These are phyloP conservation scores for Hucho hucho DNA, from an alignment of 2,113 vertebrate genomes.

Conservation along the genomic window DNA sequence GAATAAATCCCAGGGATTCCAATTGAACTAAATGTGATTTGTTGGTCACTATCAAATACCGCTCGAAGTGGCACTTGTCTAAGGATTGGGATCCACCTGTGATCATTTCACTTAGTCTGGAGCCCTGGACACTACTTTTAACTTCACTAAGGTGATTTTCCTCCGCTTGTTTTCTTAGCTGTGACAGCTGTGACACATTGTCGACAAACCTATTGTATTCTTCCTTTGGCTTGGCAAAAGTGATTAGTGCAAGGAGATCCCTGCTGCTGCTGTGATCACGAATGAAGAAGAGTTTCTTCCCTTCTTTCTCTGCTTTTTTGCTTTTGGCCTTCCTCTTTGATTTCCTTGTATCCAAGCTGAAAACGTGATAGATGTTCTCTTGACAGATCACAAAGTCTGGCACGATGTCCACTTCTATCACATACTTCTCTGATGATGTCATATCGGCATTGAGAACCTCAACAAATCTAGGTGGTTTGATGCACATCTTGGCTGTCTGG, in stretches of 20 bases:
- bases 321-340: conserved; percentile 24
- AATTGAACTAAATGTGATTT: conserved; percentile 72
- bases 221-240: background rate
- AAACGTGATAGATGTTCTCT: conserved; percentile 61
- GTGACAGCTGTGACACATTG: conserved; percentile 37
- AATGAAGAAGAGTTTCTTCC: conserved; percentile 61
- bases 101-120: conserved; percentile 73
- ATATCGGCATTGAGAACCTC: conserved; percentile 71
- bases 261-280: conserved; percentile 67
- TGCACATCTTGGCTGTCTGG: conserved; percentile 65
- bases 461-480: conserved; percentile 79
- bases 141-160: conserved; percentile 53
- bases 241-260: conserved; percentile 50
- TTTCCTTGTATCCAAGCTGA: conserved; percentile 40
- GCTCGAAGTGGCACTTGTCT: conserved; percentile 73
- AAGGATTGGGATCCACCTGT: conserved; percentile 71
- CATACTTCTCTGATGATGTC: conserved; percentile 67
- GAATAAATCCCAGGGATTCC: conserved; percentile 71
- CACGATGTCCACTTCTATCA: conserved; percentile 82
- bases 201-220: conserved; percentile 55
- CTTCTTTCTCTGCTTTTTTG: conserved; percentile 30
- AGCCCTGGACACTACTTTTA: conserved; percentile 68
- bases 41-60: conserved; percentile 78
- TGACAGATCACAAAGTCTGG: conserved; percentile 63
- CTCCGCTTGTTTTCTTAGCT: conserved; percentile 68